Base-by-base conservation (phyloP, 2,888 invertebrate genomes). In the Caenorhabditis uteleia region DNA sequence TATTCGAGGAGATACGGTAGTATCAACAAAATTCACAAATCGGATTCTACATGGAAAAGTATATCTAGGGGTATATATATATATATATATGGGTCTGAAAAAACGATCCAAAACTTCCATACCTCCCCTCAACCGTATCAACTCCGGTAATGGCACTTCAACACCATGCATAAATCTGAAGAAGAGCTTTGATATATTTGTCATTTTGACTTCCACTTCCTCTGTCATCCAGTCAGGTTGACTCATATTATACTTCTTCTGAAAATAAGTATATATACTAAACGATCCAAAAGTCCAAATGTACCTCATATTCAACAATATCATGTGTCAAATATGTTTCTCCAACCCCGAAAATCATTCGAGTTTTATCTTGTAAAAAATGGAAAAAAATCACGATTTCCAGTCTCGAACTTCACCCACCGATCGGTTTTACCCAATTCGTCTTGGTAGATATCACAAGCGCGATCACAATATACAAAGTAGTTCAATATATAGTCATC, bases 281-380 rank as follows among this genome's bases (percentile, higher is more conserved):
- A n/a, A n/a, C n/a, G n/a, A n/a, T n/a, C n/a, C n/a, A n/a, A n/a
- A n/a, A n/a, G n/a, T n/a, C n/a, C n/a, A n/a, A n/a, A n/a, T n/a
- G 6, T 2, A 77, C 79, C 69, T 80, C 80, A 45, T 79, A 78
- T 43, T 66, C 75, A 48, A 73, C 68, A 20, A 70, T 70, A 61
- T 80, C 80, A 18, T 74, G 64, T 31, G 79, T 43, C 40, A 68
- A 29, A 38, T 74, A 77, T 29, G 77, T 55, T 34, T 73, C 70
- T 2, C 47, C 51, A 48, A 75, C 61, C 16, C 62, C 56, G 7
- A 80, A 58, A 18, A 47, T 49, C 62, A 68, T 69, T 10, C 76
- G 77, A 6, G 71, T 67, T 47, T 71, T 70, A 20, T 75, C 68
- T n/a, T 0, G 68, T 49, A 0, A 79, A 53, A 20, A 68, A 68